These are phyloP conservation scores for Drosophila engyochracea DNA, from an alignment of 2,888 invertebrate species.

Conservation along the genomic window DNA sequence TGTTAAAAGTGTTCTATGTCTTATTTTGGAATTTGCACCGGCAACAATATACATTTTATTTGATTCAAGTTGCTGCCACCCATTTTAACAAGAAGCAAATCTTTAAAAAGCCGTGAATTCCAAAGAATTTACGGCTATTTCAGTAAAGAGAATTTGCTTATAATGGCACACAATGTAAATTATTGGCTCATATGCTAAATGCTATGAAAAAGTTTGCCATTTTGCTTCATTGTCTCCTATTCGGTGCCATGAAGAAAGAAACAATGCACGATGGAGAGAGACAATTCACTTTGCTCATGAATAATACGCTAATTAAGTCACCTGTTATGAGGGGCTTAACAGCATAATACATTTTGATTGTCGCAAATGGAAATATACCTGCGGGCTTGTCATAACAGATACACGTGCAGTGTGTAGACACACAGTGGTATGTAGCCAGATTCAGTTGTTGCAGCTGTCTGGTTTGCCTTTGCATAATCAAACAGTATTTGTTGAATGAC, in stretches of 20 bases:
- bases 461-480: conserved; percentile 17
- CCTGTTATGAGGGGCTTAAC: conserved; percentile 56
- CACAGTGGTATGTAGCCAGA: not conserved
- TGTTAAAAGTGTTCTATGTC: conserved; percentile 11
- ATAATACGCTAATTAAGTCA: conserved; percentile 65
- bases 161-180: conserved; percentile 17
- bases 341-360: conserved; percentile 62
- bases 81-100: conserved; percentile 43
- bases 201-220: conserved; percentile 23
- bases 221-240: conserved; percentile 7
- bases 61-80: conserved; percentile 33
- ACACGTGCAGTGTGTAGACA: not conserved
- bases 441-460: conserved; percentile 21
- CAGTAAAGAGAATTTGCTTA: conserved; percentile 40
- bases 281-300: conserved; percentile 39
- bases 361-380: conserved; percentile 63
- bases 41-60: conserved; percentile 47
- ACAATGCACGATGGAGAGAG: conserved; percentile 15
- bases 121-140: conserved; percentile 66
- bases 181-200: conserved; percentile 36
- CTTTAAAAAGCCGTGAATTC: conserved; percentile 61
- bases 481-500: conserved; percentile 20
- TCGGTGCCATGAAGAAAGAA: conserved; percentile 3
- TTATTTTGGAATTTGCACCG: conserved; percentile 22
- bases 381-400: conserved; percentile 32